phyloP scores from a whole-genome alignment of 2,113 vertebrate genomes.

The Aleadryas rufinucha region DNA sequence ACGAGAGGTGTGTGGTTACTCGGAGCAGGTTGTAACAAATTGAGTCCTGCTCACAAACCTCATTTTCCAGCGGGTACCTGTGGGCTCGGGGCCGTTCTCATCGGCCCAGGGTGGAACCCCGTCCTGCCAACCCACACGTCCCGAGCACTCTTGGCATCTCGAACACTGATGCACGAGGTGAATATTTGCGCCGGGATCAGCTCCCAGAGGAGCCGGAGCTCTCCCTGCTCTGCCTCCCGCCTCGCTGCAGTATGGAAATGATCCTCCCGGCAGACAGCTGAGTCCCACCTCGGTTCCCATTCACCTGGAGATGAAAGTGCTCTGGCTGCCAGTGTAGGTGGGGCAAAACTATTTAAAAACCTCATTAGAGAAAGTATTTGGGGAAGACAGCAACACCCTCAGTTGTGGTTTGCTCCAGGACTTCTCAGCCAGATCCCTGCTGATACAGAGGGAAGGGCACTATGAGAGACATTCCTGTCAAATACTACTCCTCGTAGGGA shows the following conservation, averaged over 20 bases:
- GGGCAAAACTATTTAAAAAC: constrained; percentile 59
- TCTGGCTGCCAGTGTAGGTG: constrained; percentile 33
- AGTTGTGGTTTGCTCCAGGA: constrained; percentile 55
- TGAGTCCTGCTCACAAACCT: background rate
- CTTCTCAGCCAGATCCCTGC: constrained; percentile 47
- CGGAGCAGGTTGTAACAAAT: background rate
- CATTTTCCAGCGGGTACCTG: background rate
- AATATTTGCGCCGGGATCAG: fast-evolving
- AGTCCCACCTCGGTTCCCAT: constrained; percentile 41
- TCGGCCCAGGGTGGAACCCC: background rate
- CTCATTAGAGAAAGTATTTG: constrained; percentile 66
- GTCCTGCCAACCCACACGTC: background rate
- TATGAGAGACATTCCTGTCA: constrained; percentile 18
- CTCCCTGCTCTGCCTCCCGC: background rate
- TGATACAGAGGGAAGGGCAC: constrained; percentile 53
- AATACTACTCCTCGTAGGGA: background rate
- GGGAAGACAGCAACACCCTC: constrained; percentile 53
- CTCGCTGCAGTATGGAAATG: constrained; percentile 13
- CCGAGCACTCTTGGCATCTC: background rate
- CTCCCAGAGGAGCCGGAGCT: background rate
- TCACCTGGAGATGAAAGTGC: constrained; percentile 64
- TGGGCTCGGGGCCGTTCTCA: background rate
- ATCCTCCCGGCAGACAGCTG: constrained; percentile 24
- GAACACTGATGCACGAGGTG: fast-evolving
- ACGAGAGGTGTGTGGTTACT: background rate